Conservation (phyloP, 2,113 vertebrate species). For the Collichthys lucidus region DNA sequence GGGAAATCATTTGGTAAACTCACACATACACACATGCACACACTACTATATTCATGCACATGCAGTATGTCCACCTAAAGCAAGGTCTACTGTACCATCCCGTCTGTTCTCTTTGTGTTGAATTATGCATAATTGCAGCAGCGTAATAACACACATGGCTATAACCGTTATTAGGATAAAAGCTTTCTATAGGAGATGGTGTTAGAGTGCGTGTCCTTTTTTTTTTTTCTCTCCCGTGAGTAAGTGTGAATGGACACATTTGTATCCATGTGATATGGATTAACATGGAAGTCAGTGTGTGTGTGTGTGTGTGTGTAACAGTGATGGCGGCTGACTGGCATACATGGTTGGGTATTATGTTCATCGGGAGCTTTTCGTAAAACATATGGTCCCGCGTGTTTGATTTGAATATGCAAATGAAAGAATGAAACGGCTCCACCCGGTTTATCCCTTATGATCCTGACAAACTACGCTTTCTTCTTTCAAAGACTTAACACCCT, state of each 20-base stretch:
- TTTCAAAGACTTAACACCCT: slow-evolving; percentile 18
- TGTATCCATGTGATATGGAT: slow-evolving; percentile 41
- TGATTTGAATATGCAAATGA: slow-evolving; percentile 84
- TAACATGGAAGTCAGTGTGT: slow-evolving; percentile 22
- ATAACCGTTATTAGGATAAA: slow-evolving; percentile 77
- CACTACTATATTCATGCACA: slow-evolving; percentile 14
- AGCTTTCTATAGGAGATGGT: slow-evolving; percentile 71
- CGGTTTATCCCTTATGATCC: slow-evolving; percentile 15
- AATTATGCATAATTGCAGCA: slow-evolving; percentile 77
- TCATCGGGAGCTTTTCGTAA: slow-evolving; percentile 69
- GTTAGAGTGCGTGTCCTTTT: slow-evolving; percentile 43
- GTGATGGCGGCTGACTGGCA: slow-evolving; percentile 28
- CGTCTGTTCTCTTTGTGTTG: slow-evolving; percentile 64
- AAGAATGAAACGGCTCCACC: slow-evolving; percentile 24
- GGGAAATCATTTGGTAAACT: neutral
- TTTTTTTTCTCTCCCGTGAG: slow-evolving; percentile 28
- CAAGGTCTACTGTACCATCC: slow-evolving; percentile 68
- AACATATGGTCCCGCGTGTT: slow-evolving; percentile 82
- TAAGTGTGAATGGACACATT: slow-evolving; percentile 63
- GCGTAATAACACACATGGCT: slow-evolving; percentile 63
- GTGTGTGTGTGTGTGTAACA: slow-evolving; percentile 47
- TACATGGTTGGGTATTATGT: slow-evolving; percentile 68
- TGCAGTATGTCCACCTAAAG: slow-evolving; percentile 31
- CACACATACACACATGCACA: neutral
- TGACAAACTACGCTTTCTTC: slow-evolving; percentile 8